Evolutionary conservation across 2,113 vertebrate species (phyloP), one percentile per base, ranked within the genome.

Genomic region (Cephalophus harveyi): DNA sequence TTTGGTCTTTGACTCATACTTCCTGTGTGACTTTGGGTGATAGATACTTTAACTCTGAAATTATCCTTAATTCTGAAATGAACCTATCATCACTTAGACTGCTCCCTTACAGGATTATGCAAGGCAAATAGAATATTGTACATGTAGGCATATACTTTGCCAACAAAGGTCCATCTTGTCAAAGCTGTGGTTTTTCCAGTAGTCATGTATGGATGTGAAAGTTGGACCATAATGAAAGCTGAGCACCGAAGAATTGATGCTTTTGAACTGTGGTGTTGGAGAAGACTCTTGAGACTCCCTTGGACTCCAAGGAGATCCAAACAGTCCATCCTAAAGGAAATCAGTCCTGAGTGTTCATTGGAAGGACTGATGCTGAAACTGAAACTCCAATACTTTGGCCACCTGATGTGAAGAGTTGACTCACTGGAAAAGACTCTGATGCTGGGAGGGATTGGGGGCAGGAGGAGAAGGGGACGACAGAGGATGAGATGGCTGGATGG

Each of bases 51-150:
- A 27, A n/a, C 36, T 25, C 5, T 74, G 67, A 40, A 74, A 43
- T 74, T 74, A 74, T 43, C 67, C 67, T 43, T 25, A 74, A 74
- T 95, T 91, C 36, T 94, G 21, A 83, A 90, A 40, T 87, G 28
- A 13, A 30, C 6, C 30, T 43, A 28, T 15, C 89, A 46, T 4
- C 19, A 50, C 4, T 87, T 60, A 88, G 21, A 81, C 2, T 43
- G 23, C 33, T 94, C 2, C 16, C 54, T 92, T 82, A 71, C 2
- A 82, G 50, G 8, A 6, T 76, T 92, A 79, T 87, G 9, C n/a
- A 96, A 87, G 43, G 36, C 40, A 50, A 83, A 91, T 74, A 64
- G 19, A 91, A 96, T 40, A 40, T 43, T 86, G 16, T 89, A 89
- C 28, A 84, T 27, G n/a, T 4, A 79, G 71, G 28, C 17, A 40